Percentiles rank a stretch among this genome's conserved stretches.
These are phyloP conservation scores for Monomorium pharaonis DNA, from an alignment of 1,140 invertebrate genomes.

Conservation along the genomic window DNA sequence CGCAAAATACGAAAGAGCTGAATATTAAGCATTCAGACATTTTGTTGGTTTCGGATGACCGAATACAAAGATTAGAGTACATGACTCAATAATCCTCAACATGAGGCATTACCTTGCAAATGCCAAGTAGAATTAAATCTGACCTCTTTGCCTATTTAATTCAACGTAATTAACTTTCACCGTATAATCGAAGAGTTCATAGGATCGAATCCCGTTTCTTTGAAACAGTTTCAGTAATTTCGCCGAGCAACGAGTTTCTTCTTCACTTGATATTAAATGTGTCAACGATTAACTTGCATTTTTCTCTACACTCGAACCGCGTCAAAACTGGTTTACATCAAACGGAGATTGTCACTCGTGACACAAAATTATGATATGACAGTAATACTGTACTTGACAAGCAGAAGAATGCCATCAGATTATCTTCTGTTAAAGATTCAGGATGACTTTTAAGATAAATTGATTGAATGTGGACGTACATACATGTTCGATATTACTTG, in stretches of 20 bases:
- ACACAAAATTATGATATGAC: not conserved
- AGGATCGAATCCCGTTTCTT: conserved; percentile 3
- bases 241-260: not conserved
- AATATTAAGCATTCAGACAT: not conserved
- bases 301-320: conserved; percentile 1
- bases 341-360: not conserved
- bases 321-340: not conserved
- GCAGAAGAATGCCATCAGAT: not conserved
- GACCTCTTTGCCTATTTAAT: conserved; percentile 50
- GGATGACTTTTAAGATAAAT: conserved; percentile 3
- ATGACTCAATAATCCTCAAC: not conserved
- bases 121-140: not conserved
- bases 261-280: not conserved
- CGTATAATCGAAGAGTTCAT: conserved; percentile 27
- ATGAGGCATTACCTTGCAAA: not conserved
- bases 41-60: not conserved
- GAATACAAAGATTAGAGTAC: not conserved
- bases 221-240: conserved; percentile 23
- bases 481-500: not conserved
- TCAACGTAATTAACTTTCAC: conserved; percentile 50
- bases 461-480: not conserved
- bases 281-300: conserved; percentile 24
- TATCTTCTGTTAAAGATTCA: not conserved
- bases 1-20: not conserved
- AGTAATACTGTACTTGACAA: conserved; percentile 1